Conservation (phyloP, 2,888 invertebrate species). For the Rhorus exstirpatorius region DNA sequence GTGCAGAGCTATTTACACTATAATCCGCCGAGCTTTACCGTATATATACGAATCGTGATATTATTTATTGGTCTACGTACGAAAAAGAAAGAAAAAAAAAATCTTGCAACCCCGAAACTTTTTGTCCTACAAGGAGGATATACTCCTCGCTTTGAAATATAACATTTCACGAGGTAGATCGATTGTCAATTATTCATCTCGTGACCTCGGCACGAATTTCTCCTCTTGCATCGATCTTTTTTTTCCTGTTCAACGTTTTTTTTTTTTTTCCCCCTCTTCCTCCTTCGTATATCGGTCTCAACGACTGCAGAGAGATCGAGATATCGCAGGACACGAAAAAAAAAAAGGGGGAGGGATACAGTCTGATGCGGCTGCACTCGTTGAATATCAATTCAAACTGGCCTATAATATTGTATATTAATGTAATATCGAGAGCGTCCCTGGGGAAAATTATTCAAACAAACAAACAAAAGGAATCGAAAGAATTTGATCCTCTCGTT, state of each 20-base stretch:
- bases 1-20: conserved; percentile 60
- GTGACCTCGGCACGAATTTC: conserved; percentile 62
- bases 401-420: background rate
- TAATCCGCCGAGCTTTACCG: conserved; percentile 47
- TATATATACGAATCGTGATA: conserved; percentile 28
- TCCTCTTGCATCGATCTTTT: conserved; percentile 39
- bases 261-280: conserved; percentile 16
- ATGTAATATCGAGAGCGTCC: background rate
- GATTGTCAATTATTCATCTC: conserved; percentile 62
- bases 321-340: conserved; percentile 14
- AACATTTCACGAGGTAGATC: conserved; percentile 51
- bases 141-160: conserved; percentile 24
- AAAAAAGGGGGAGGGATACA: conserved; percentile 3
- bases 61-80: conserved; percentile 62
- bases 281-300: conserved; percentile 4
- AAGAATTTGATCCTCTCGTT: too few relatives aligned
- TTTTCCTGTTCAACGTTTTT: conserved; percentile 17
- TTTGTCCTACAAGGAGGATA: background rate
- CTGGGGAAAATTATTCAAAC: too few relatives aligned
- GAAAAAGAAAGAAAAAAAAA: conserved; percentile 29
- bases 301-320: conserved; percentile 37
- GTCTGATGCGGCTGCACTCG: conserved; percentile 17
- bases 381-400: conserved; percentile 42
- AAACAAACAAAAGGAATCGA: too few relatives aligned
- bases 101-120: conserved; percentile 22